These are phyloP conservation scores for Callithrix jacchus DNA, from an alignment of 2,113 vertebrate genomes.

Conservation along the genomic window DNA sequence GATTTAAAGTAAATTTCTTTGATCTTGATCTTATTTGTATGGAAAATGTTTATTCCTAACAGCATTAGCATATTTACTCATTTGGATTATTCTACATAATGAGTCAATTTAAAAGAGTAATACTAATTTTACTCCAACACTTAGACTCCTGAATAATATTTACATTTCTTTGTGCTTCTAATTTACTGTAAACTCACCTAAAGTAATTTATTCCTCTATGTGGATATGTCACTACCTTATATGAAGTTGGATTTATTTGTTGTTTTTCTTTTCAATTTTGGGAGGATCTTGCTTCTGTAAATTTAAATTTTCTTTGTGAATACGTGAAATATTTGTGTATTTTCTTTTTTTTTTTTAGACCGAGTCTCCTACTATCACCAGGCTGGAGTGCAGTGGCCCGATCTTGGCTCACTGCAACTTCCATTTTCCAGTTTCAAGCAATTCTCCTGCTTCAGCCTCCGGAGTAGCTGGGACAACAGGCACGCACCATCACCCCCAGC, in stretches of 20 bases:
- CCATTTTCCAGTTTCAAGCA: no score
- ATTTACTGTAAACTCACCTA: not conserved
- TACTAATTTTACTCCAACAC: not conserved
- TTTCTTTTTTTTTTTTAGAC: not conserved
- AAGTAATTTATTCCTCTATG: not conserved
- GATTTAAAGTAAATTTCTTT: not conserved
- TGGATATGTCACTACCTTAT: not conserved
- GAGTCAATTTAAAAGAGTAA: not conserved
- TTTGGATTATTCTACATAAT: not conserved
- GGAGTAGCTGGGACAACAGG: no score
- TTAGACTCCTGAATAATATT: not conserved
- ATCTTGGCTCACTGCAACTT: no score
- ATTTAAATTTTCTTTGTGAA: not conserved
- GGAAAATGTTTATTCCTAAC: not conserved
- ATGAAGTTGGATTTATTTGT: not conserved
- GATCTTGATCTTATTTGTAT: not conserved
- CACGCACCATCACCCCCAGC: no score
- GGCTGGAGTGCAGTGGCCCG: no score
- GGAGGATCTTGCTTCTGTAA: not conserved
- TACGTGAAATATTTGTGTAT: not conserved
- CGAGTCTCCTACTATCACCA: no score
- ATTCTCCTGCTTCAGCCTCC: no score
- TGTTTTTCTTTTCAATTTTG: not conserved
- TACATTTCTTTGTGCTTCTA: not conserved
- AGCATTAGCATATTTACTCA: not conserved